These are phyloP conservation scores for Potamilus streckersoni DNA, from an alignment of 1,140 invertebrate species.

Conservation along the genomic window DNA sequence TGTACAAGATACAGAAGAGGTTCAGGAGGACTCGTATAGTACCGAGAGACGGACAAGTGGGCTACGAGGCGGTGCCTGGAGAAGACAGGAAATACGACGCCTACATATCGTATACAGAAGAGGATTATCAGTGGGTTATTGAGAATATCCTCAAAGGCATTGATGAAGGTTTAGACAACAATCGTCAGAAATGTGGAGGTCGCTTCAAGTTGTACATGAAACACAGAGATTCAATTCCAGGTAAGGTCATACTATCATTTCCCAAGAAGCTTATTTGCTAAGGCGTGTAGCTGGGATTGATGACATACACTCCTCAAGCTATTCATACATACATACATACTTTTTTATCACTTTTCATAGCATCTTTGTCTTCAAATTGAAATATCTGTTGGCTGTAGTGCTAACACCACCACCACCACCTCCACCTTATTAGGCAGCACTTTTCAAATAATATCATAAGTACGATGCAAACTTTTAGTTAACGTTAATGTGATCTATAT, in stretches of 20 bases:
- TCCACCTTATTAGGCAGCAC: no score
- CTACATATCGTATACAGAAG: constrained; percentile 41
- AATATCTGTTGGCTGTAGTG: no score
- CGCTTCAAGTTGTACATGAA: constrained; percentile 40
- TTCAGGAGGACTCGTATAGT: neutral
- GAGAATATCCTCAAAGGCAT: constrained; percentile 35
- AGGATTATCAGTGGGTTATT: constrained; percentile 41
- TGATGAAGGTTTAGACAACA: constrained; percentile 30
- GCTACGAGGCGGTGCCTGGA: constrained; percentile 7
- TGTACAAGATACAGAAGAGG: constrained; percentile 23
- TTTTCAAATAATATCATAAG: no score
- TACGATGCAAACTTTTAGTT: no score
- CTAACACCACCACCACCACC: no score
- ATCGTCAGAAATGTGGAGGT: constrained; percentile 21
- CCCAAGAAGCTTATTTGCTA: no score
- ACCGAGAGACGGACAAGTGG: constrained; percentile 1
- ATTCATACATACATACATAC: no score
- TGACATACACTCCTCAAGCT: no score
- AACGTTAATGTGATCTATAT: no score
- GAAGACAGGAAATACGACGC: constrained; percentile 34
- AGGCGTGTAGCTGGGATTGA: no score
- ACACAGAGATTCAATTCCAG: constrained; percentile 26
- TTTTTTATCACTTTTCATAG: no score
- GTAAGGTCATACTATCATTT: constrained; percentile 14
- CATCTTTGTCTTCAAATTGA: no score